Conservation (phyloP, 2,113 vertebrate genomes). For the Myotis brandtii region DNA sequence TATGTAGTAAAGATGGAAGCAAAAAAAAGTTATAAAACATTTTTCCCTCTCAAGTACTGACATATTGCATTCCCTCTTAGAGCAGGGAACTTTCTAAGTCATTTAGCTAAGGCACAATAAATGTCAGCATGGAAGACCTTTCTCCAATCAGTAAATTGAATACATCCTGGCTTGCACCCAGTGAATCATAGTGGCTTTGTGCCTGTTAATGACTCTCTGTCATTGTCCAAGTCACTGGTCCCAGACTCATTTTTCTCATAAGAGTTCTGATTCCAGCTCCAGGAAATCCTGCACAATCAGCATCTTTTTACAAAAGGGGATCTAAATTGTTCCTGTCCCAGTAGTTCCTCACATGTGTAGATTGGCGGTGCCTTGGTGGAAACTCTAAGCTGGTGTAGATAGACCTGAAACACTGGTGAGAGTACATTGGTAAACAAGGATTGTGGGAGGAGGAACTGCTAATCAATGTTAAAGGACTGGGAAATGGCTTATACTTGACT, state of each 20-base stretch:
- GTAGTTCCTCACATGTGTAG: background rate
- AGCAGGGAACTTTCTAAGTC: background rate
- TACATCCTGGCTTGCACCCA: background rate
- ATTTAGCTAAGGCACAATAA: constrained; percentile 65
- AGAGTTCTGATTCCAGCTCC: constrained; percentile 39
- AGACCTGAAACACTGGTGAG: background rate
- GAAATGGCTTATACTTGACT: background rate
- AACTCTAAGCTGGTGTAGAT: background rate
- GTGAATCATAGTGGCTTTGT: constrained; percentile 41
- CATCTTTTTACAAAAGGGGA: constrained; percentile 39
- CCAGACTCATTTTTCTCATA: constrained; percentile 55
- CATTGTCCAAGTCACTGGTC: constrained; percentile 32
- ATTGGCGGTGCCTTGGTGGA: background rate
- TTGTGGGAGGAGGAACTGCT: background rate
- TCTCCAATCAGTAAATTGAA: constrained; percentile 59
- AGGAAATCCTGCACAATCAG: constrained; percentile 45
- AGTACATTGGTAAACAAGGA: background rate
- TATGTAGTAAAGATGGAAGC: background rate
- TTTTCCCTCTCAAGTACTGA: background rate
- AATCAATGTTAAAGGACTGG: background rate
- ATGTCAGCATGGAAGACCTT: background rate
- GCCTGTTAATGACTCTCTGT: constrained; percentile 51
- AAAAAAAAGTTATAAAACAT: background rate
- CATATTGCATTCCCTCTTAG: background rate
- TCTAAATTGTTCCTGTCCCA: background rate